Base-by-base conservation (phyloP, 2,797 vertebrate genomes). In the Cuniculus paca region DNA sequence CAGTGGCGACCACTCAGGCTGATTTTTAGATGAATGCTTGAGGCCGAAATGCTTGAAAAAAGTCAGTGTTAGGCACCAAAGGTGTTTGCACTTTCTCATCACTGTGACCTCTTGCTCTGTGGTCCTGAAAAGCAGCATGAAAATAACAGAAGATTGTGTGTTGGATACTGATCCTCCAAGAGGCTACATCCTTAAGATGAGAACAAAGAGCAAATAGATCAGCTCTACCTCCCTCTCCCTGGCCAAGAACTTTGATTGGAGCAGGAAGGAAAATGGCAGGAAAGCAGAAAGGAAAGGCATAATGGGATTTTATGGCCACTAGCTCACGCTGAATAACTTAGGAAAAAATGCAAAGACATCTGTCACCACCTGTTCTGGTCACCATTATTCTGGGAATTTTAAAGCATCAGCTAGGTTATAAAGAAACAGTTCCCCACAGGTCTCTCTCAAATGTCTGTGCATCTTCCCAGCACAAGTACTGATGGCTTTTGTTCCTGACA, bases 71-170 rank as follows among this genome's bases (percentile, higher is more conserved):
- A 42, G 45, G 79, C 34, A 12, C 26, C 65, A 36, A 74, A 39
- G 48, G 24, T 45, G 12, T 2, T 0, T 24, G 31, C 2, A 11
- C 56, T 36, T 11, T 72, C 28, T 4, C 2, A 0, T 12, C 75
- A 26, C 31, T 28, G n/a, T 14, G 3, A 4, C 14, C 58, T 77
- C 14, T 20, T 6, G 39, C 58, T 54, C 58, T 26, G 9, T 13
- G 34, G 13, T 7, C 13, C 20, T 20, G 52, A 4, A 48, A 28
- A 31, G 50, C 31, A 58, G 9, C 19, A 1, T 36, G 9, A 13
- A 16, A 20, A 50, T 3, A 42, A 7, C 0, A 2, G 45, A 36
- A 42, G n/a, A 31, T n/a, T 16, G 14, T 28, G 74, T 45, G 61
- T 39, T 65, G 48, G 28, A 20, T 17, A 3, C 75, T 48, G 56